Base-by-base conservation (phyloP, 1,140 invertebrate genomes). In the Rhopalosiphum padi region DNA sequence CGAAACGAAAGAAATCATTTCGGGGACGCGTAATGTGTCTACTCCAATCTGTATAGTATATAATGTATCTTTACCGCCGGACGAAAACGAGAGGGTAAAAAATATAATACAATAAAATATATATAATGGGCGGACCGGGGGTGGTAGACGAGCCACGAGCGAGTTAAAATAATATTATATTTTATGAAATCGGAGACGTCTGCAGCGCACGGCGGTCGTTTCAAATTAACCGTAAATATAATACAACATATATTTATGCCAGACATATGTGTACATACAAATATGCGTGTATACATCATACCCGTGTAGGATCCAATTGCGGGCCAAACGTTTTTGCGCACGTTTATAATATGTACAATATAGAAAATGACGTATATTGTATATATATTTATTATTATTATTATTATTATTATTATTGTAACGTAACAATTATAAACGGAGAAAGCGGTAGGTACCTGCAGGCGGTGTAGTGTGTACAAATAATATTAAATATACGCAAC, bases 131-230 rank as follows among this genome's bases (percentile, higher is more conserved):
- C 30, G 30, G 60, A 68, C 11, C 60, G 60, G 60, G 25, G 60
- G 60, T 68, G 60, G 60, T 30, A n/a, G 60, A 68, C 30, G 60
- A 68, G 30, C 30, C 25, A 68, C 30, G 60, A 68, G 30, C 60
- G 60, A 68, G 60, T 68, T 68, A 68, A 68, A 55, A 55, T 55
- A 68, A 68, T 68, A 68, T n/a, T n/a, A n/a, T n/a, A 68, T 60
- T 60, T 60, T 68, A 68, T 68, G 60, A 68, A 68, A 68, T 68
- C 60, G 60, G 60, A 68, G 60, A 68, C 60, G 60, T 68, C 60
- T 68, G 60, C 60, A 68, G 60, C 30, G 11, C 60, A 68, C 30
- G 60, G 60, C 60, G 60, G 60, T 68, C 60, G 60, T 68, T 68
- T 68, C 30, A n/a, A 68, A 68, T 68, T 68, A 68, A n/a, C 60